phyloP scores from a whole-genome alignment of 2,113 vertebrate genomes.

The Vimba vimba region DNA sequence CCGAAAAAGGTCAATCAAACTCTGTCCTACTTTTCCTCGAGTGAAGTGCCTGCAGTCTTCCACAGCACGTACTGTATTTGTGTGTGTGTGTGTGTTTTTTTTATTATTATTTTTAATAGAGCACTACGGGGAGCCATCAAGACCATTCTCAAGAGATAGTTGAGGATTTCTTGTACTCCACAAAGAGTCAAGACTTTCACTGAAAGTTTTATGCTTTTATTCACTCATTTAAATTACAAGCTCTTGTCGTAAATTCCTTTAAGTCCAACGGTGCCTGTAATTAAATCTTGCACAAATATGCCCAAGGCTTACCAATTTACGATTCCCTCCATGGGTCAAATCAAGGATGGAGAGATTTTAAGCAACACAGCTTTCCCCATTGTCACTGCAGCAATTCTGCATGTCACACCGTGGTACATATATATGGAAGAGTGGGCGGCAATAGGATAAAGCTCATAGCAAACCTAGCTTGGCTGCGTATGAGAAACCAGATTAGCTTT shows the following conservation, averaged over 20 bases:
- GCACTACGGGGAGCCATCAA: background rate
- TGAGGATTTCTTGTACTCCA: background rate
- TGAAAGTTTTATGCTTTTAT: background rate
- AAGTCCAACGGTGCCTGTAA: slow-evolving; percentile 38
- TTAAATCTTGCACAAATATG: slow-evolving; percentile 45
- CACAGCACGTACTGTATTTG: background rate
- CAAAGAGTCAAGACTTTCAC: background rate
- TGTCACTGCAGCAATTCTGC: background rate
- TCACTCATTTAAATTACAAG: slow-evolving; percentile 10
- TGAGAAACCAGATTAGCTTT: slow-evolving; percentile 19
- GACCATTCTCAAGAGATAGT: background rate
- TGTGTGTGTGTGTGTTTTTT: background rate
- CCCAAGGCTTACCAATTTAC: slow-evolving; percentile 19
- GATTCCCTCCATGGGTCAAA: slow-evolving; percentile 27
- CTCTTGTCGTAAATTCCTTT: slow-evolving; percentile 22
- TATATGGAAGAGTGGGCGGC: background rate
- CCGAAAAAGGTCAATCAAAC: slow-evolving; percentile 44
- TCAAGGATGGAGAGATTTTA: slow-evolving; percentile 24
- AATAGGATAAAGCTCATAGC: background rate
- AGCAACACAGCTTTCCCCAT: background rate
- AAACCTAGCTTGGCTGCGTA: background rate
- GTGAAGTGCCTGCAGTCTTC: slow-evolving; percentile 11
- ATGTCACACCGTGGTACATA: background rate
- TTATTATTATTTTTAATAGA: background rate
- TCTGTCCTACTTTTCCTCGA: slow-evolving; percentile 41